These are phyloP conservation scores for Trinectes maculatus DNA, from an alignment of 2,113 vertebrate genomes.

Conservation along the genomic window DNA sequence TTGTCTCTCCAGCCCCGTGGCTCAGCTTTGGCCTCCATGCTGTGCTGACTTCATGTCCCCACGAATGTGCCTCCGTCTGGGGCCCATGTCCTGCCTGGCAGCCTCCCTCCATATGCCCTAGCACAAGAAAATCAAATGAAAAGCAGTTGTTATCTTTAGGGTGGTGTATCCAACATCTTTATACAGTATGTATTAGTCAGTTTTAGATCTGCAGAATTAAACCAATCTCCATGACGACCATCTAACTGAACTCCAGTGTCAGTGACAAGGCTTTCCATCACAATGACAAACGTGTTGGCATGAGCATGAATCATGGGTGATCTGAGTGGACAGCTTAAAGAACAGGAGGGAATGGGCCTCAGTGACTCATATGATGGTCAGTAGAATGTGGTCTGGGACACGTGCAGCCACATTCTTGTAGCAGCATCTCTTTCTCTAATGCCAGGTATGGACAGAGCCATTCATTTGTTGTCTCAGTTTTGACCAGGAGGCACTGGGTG, in stretches of 20 bases:
- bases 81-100: neutral
- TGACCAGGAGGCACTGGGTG: neutral
- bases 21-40: slow-evolving; percentile 15
- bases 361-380: too few species aligned
- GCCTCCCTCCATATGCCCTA: slow-evolving; percentile 47
- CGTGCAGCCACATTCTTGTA: too few species aligned
- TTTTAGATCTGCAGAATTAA: too few species aligned
- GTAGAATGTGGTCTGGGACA: too few species aligned
- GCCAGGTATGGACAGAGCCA: neutral
- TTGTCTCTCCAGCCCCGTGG: slow-evolving; percentile 4
- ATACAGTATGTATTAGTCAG: too few species aligned
- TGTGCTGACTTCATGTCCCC: slow-evolving; percentile 4
- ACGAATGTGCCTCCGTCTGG: slow-evolving; percentile 34
- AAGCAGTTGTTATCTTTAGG: slow-evolving; percentile 17
- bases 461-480: neutral
- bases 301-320: too few species aligned
- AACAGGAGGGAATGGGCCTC: too few species aligned
- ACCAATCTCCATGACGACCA: too few species aligned
- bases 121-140: slow-evolving; percentile 32
- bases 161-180: neutral
- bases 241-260: too few species aligned
- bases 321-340: too few species aligned
- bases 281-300: too few species aligned
- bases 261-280: too few species aligned
- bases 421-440: neutral